phyloP scores from a whole-genome alignment of 2,113 vertebrate genomes.

The Lethenteron reissneri region DNA sequence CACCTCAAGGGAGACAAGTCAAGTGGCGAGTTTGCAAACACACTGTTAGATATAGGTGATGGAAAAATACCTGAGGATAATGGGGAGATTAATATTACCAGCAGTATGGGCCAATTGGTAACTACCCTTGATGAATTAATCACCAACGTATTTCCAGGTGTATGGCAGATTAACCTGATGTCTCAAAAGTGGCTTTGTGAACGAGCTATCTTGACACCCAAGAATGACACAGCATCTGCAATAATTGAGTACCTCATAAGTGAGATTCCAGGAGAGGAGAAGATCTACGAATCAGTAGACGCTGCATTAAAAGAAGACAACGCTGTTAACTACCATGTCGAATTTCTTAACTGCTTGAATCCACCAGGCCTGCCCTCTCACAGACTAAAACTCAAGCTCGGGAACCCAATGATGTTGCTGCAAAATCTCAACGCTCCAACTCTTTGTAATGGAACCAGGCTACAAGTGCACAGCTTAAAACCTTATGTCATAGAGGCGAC shows the following conservation, averaged over 20 bases:
- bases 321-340: background rate
- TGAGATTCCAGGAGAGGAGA: background rate
- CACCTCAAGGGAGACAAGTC: background rate
- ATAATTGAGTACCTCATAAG: background rate
- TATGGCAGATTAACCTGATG: background rate
- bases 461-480: background rate
- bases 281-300: background rate
- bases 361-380: background rate
- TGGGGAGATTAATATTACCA: background rate
- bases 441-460: conserved; percentile 1
- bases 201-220: background rate
- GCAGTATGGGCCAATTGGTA: background rate
- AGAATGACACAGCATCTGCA: background rate
- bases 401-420: background rate
- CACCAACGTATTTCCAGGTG: background rate
- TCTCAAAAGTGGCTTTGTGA: background rate
- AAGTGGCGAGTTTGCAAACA: background rate
- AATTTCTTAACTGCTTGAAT: background rate
- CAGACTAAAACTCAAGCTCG: background rate
- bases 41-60: background rate
- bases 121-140: background rate
- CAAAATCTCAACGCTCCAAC: background rate
- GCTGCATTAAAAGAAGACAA: background rate
- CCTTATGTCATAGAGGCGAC: background rate
- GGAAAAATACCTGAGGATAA: background rate